A percentile compares a stretch with the other conserved stretches of the same genome.
phyloP scores from a whole-genome alignment of 2,888 invertebrate genomes.

The Noctua comes region DNA sequence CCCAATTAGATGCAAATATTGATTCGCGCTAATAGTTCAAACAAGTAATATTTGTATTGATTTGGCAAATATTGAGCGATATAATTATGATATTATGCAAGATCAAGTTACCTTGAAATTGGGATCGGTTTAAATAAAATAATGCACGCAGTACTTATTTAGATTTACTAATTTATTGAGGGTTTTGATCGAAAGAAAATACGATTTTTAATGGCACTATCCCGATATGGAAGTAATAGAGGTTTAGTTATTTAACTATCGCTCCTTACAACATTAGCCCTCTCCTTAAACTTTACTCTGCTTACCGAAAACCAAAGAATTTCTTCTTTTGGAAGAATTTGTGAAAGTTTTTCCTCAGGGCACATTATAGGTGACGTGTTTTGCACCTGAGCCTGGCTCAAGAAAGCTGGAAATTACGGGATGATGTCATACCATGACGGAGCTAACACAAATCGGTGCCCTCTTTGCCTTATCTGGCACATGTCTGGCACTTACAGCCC shows the following conservation, averaged over 20 bases:
- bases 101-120: conserved; percentile 68
- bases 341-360: conserved; percentile 53
- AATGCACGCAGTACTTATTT: neutral
- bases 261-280: neutral
- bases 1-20: conserved; percentile 66
- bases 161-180: neutral
- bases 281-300: neutral
- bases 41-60: conserved; percentile 66
- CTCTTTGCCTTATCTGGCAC: conserved; percentile 31
- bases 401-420: conserved; percentile 58
- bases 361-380: conserved; percentile 29
- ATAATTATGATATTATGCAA: conserved; percentile 73
- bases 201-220: neutral
- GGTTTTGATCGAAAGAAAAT: neutral
- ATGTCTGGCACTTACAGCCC: conserved; percentile 19
- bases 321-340: conserved; percentile 11
- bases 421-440: conserved; percentile 60
- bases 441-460: conserved; percentile 30
- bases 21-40: conserved; percentile 69
- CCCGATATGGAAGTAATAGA: neutral
- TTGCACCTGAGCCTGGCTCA: conserved; percentile 39
- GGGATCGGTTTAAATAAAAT: conserved; percentile 28
- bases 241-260: neutral
- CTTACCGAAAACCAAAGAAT: neutral
- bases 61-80: conserved; percentile 69